phyloP scores from a whole-genome alignment of 2,797 vertebrate genomes.

The Hypotaenidia okinawae region DNA sequence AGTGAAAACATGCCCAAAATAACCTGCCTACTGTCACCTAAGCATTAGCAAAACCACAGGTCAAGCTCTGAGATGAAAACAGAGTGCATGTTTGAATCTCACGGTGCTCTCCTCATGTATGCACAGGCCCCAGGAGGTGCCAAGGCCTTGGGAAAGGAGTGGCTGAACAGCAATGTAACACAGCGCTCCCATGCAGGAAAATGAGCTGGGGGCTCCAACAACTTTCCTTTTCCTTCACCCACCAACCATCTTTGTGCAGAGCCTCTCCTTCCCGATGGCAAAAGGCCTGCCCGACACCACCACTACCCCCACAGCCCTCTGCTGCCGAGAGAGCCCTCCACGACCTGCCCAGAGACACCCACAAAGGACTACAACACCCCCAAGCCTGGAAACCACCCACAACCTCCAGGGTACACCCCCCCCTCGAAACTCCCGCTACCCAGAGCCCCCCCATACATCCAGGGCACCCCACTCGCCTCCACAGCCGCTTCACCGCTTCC shows the following conservation, averaged over 20 bases:
- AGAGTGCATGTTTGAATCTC: accelerated
- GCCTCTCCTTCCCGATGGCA: accelerated
- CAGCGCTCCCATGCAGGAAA: accelerated
- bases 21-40: not conserved
- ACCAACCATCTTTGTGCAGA: not conserved
- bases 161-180: not conserved
- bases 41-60: not conserved
- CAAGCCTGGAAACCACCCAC: not conserved
- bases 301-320: too few species aligned
- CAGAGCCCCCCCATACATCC: not conserved
- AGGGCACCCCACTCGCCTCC: not conserved
- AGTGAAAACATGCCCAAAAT: not conserved
- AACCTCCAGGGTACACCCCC: not conserved
- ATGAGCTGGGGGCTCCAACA: not conserved
- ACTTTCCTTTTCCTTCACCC: not conserved
- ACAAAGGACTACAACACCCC: not conserved
- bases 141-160: not conserved
- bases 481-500: not conserved
- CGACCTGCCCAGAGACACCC: accelerated
- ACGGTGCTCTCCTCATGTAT: accelerated
- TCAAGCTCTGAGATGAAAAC: not conserved
- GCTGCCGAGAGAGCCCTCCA: not conserved
- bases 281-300: not conserved
- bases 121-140: not conserved
- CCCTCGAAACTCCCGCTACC: too few species aligned